phyloP scores from a whole-genome alignment of 2,888 invertebrate species.

The Tenthredo notha region DNA sequence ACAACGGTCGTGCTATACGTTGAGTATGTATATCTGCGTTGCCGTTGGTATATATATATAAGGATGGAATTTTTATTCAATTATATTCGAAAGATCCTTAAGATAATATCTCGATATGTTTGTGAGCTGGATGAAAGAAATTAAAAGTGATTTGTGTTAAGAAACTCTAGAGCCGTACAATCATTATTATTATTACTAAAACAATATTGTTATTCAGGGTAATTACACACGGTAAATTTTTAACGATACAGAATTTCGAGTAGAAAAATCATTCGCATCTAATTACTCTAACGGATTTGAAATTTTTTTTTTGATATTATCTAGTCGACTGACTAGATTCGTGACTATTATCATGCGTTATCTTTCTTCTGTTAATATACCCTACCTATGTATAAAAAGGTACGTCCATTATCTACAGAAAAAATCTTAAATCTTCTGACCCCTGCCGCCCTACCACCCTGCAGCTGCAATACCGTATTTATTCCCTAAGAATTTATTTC shows the following conservation, averaged over 20 bases:
- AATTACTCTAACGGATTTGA: not conserved
- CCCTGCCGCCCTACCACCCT: not conserved
- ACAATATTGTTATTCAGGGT: slow-evolving; percentile 11
- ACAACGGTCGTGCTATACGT: not conserved
- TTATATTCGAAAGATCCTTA: slow-evolving; percentile 13
- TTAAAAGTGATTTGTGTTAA: slow-evolving; percentile 15
- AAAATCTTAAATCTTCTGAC: slow-evolving; percentile 6
- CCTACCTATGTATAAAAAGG: not conserved
- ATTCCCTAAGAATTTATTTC: slow-evolving; percentile 62
- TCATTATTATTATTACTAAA: not conserved
- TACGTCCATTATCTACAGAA: not conserved
- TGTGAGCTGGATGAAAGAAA: slow-evolving; percentile 2
- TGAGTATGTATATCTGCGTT: not conserved
- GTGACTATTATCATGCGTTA: too few species aligned
- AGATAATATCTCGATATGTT: slow-evolving; percentile 36
- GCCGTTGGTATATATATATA: not conserved
- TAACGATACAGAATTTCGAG: not conserved
- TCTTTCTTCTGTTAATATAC: not conserved
- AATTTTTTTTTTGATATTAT: not conserved
- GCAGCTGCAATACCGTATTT: slow-evolving; percentile 45
- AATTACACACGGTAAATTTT: not conserved
- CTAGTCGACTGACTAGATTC: not conserved
- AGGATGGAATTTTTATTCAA: slow-evolving; percentile 40
- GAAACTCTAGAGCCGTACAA: not conserved
- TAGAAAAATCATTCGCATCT: not conserved